Evolutionary conservation across 2,113 vertebrate species (phyloP), one percentile per base, ranked within the genome.

Genomic region (Clupea harengus): DNA sequence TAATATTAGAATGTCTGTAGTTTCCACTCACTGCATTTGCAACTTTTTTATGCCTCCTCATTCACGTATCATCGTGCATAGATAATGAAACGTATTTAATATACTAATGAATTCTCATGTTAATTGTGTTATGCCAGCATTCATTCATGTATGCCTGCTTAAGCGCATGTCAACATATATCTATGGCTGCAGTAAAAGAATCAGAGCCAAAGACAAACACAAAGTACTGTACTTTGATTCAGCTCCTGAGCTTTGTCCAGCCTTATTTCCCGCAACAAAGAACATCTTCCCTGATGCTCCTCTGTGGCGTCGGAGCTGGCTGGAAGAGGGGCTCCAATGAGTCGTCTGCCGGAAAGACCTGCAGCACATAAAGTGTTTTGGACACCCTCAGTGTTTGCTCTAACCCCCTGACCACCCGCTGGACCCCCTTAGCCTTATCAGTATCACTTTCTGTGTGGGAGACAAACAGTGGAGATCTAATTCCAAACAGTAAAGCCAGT

Each of bases 181-280:
- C 0, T 32, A 32, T 72, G 32, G 7, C 25, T 60, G 5, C 20
- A 60, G 22, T 60, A 72, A 60, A 60, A 60, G 1, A 32, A 72
- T 72, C 7, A 2, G 28, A 32, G 64, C 6, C 22, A n/a, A n/a
- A n/a, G n/a, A n/a, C n/a, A 32, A 32, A 72, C 28, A 72, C 64
- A 72, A 9, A 32, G n/a, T 2, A 3, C 28, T 72, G 28, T 96
- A 99, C 97, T 97, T 97, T 93, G 96, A 97, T 89, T 97, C 96
- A 90, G 95, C 95, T 1, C 95, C 95, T 86, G 91, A 94, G 92
- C 88, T 94, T 92, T 89, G 95, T 92, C 90, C 89, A 92, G 92
- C 95, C 95, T 90, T 97, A 91, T 94, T 95, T 88, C 96, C 96
- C 89, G 97, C 96, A 94, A 97, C 96, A 93, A 98, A 96, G 94